Evolutionary conservation across 2,888 invertebrate species (phyloP).

Genomic region (Frankliniella intonsa): DNA sequence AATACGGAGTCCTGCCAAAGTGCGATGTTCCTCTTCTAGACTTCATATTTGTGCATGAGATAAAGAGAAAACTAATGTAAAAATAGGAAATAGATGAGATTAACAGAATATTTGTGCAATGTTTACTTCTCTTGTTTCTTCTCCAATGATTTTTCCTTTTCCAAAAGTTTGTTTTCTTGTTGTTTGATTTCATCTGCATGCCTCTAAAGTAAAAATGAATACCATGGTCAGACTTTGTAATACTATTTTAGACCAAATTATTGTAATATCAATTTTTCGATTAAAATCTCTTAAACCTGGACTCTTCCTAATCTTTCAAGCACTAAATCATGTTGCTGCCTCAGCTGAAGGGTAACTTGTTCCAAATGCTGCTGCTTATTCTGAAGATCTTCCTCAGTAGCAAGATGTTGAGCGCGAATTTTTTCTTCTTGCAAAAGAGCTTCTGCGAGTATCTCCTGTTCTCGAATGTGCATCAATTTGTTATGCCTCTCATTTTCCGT

Average conservation of each 20-base stretch:
- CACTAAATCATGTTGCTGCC: slow-evolving; percentile 3
- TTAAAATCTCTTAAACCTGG: background rate
- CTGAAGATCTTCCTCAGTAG: background rate
- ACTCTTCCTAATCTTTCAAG: background rate
- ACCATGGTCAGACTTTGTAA: background rate
- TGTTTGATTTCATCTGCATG: slow-evolving; percentile 4
- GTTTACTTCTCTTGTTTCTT: background rate
- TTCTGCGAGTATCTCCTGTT: background rate
- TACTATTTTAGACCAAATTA: too few relatives aligned
- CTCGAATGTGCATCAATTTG: background rate
- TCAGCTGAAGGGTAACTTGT: background rate
- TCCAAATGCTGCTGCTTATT: background rate
- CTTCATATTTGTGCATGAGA: background rate
- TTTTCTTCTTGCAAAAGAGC: background rate
- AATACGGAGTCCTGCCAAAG: background rate
- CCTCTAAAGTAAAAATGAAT: background rate
- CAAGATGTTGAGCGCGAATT: background rate
- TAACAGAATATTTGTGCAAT: background rate
- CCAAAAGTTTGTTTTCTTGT: background rate
- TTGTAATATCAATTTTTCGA: background rate
- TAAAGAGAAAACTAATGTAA: background rate
- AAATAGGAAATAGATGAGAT: too few relatives aligned
- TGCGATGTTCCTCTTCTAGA: background rate
- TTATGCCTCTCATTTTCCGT: background rate
- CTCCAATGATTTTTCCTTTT: background rate